Base-by-base conservation (phyloP, 2,797 vertebrate genomes). In the Pampus argenteus region DNA sequence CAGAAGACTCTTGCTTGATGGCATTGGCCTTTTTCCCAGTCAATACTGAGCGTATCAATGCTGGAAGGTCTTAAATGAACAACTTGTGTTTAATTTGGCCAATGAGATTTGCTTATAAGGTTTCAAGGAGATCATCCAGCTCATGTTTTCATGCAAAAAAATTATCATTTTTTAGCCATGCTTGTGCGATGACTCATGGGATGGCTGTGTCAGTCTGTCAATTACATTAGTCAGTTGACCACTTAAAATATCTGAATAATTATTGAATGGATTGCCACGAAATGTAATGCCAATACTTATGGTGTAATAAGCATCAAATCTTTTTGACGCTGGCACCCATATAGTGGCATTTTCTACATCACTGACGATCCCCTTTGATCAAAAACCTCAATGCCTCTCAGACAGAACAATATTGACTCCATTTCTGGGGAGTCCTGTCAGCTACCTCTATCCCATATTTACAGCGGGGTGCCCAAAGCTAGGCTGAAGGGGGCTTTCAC, bases 351-450 rank as follows among this genome's bases (percentile, higher is more conserved):
- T 22, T 34, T 36, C 66, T 73, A 70, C 55, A 73, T 68, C 3
- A 0, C 49, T 49, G 42, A 67, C 70, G 68, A 74, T 67, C 67
- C 50, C 56, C 71, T 89, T 85, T 80, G 84, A 84, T 90, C 79
- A 70, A 28, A 50, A 62, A 62, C 50, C 62, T 66, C 57, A 62
- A 31, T 44, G 51, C 64, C 73, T 61, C 44, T 76, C 60, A 76
- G 55, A 71, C 48, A 31, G 58, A 75, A 78, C 62, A 76, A 78
- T 74, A 83, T 73, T 76, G 82, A 87, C 81, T 78, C 52, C 40
- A 54, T 79, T 88, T 81, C 75, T 79, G 68, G 79, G 70, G 84
- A 76, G 81, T 81, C 82, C 64, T 87, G 82, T 78, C 84, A 83
- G 76, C 74, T 28, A 74, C 74, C 45, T 84, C 62, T 15, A 56